Base-by-base conservation (phyloP, 2,113 vertebrate genomes). In the Dipodomys merriami region DNA sequence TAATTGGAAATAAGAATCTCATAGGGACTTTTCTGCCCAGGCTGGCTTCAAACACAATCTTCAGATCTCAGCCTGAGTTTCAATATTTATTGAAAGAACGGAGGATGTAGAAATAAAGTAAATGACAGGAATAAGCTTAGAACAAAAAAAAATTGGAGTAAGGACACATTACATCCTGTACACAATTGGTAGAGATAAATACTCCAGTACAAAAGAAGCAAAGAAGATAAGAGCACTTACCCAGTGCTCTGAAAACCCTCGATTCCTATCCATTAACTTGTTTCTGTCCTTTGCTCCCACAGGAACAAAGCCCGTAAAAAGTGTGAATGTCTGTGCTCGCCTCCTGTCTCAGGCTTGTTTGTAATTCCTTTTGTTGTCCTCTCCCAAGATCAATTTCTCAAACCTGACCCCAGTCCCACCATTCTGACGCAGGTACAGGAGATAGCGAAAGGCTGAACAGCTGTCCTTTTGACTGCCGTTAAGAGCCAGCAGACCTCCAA, bases 401-500 rank as follows among this genome's bases (percentile, higher is more conserved):
- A 85, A 91, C 16, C 22, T 83, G 68, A 86, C 74, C 83, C 53
- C 23, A 69, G 71, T 33, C 25, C 73, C 57, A 60, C 78, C 29
- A 44, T 67, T 87, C 93, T 27, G 49, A 19, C 64, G 85, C 83
- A 89, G 69, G 67, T 29, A 57, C 20, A 90, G 12, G 93, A 77
- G 35, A 64, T 22, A 90, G 57, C 77, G 71, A 89, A 78, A 91
- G 35, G 67, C 69, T 81, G 29, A 15, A 35, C 16, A 13, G 53
- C 60, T 35, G 87, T 49, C 87, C 72, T 91, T 44, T 10, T 87
- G 33, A 8, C 60, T 84, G 49, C 82, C 93, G 77, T 84, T 87
- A 77, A 87, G 89, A 74, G 46, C 83, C 39, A 89, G 27, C 73
- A 91, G 89, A 64, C 57, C 90, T 76, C 86, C 76, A 29, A 49